Evolutionary conservation across 2,888 invertebrate genomes (phyloP), one percentile per base, ranked within the genome.

Genomic region (Drosophila yooni): DNA sequence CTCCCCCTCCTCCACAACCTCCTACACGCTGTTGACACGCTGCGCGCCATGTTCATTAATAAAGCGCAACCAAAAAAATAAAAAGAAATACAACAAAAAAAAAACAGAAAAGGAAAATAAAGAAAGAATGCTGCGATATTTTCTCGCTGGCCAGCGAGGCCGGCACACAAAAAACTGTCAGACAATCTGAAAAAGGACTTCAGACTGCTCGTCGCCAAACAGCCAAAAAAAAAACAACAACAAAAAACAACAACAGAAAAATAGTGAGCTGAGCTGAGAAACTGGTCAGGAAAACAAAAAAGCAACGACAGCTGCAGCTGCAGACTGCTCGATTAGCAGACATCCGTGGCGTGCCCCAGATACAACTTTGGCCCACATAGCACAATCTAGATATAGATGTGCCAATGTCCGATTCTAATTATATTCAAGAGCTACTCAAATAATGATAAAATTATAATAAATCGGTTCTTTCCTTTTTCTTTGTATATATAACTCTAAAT

Each of bases 41-140:
- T 71, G 82, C 88, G 79, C 69, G 79, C 33, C 67, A 68, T 78
- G 81, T 84, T 88, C 83, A 84, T 84, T 84, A 84, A 84, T 84
- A 89, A 81, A 88, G 78, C 76, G 77, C 76, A 75, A 52, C 67
- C 61, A 34, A 78, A 78, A 74, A 53, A 18, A 10, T 11, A 18
- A 10, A 29, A 51, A 18, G 8, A 5, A 21, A 43, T 7, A 2
- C 0, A 6, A 15, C 21, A 21, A 0, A 36, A 51, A 51, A 52
- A 33, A 7, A 21, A 15, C 2, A n/a, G 6, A 18, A 29, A 31
- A 33, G 15, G 18, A 3, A 54, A 36, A 54, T 18, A 15, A 27
- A 11, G 6, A 18, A 79, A 78, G 70, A 57, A 74, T 76, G 76
- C 82, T 84, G 73, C 29, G 53, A 15, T 59, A 52, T 79, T 71